Evolutionary conservation across 2,113 vertebrate species (phyloP).

Genomic region (Centropristis striata): DNA sequence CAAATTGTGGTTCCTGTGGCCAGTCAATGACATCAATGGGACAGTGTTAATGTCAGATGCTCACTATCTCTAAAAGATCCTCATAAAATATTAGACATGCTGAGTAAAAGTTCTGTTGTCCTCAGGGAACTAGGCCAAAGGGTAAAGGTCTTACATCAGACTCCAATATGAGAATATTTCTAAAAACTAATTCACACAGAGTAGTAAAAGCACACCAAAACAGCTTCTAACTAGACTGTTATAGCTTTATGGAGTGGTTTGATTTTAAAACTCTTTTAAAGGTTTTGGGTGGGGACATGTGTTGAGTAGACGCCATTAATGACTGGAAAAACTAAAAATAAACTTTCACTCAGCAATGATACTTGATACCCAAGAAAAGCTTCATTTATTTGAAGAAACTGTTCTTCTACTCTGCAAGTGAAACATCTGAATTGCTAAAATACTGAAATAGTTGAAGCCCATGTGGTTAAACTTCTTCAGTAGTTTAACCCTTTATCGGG

Average conservation of each 20-base stretch:
- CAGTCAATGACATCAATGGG: neutral
- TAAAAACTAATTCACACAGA: neutral
- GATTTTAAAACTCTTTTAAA: slow-evolving; percentile 3
- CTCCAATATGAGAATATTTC: neutral
- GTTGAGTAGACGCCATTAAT: neutral
- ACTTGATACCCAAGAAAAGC: neutral
- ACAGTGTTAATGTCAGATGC: neutral
- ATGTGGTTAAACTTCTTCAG: neutral
- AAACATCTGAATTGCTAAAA: neutral
- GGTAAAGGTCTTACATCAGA: neutral
- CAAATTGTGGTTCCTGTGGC: slow-evolving; percentile 7
- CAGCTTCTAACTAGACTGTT: too few species aligned
- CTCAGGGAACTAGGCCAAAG: neutral
- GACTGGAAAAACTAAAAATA: neutral
- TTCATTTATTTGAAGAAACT: neutral
- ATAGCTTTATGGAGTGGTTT: slow-evolving; percentile 3
- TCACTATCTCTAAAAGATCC: neutral
- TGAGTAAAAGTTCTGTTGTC: neutral
- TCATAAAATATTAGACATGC: neutral
- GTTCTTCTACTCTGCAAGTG: too few species aligned
- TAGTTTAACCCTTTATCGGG: too few species aligned
- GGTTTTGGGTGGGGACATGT: neutral
- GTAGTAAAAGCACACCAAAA: too few species aligned
- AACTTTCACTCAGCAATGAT: neutral
- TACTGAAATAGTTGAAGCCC: too few species aligned